Base-by-base conservation (phyloP, 2,113 vertebrate genomes). In the Psephotus haematonotus region DNA sequence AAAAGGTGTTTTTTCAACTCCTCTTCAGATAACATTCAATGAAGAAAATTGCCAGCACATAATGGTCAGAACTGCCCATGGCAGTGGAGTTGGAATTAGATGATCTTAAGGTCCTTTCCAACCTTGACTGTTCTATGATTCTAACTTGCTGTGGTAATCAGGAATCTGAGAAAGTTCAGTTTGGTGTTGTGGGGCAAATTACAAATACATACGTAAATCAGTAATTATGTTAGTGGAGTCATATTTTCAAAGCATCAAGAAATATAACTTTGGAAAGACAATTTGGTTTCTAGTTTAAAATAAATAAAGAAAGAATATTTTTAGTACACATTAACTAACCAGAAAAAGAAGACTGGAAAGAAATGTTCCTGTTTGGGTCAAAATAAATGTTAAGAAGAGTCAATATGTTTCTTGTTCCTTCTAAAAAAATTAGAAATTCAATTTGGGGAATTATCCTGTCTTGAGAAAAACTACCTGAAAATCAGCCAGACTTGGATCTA, bases 371-470 rank as follows among this genome's bases (percentile, higher is more conserved):
- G 2, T 57, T 24, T 75, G 10, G 11, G 15, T 14, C 23, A 90
- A 94, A 75, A 75, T 23, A 7, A 75, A 0, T 3, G 7, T 29
- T 46, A 62, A 24, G 8, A 60, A 5, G 7, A 31, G 7, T 44
- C 27, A n/a, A 39, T 37, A 53, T 33, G 10, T n/a, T 65, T 81
- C 27, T 63, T 67, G 7, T 67, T 84, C 43, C 62, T 75, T 75
- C 14, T 65, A 68, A n/a, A 88, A 74, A 59, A 31, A 11, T 3
- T 0, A 20, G 88, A 76, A 13, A 11, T 2, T 33, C 41, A 37
- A 27, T 55, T 35, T 33, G 8, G 3, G 9, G 3, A 1, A 49
- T 35, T 59, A 62, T 59, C 37, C 0, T 5, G 4, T 47, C 60
- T 71, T 49, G 16, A 75, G 43, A 82, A 88, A 72, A 60, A 41